A percentile compares a stretch with the other conserved stretches of the same genome.
Conservation (phyloP, 2,888 invertebrate genomes). For the Calliphora vomitoria region DNA sequence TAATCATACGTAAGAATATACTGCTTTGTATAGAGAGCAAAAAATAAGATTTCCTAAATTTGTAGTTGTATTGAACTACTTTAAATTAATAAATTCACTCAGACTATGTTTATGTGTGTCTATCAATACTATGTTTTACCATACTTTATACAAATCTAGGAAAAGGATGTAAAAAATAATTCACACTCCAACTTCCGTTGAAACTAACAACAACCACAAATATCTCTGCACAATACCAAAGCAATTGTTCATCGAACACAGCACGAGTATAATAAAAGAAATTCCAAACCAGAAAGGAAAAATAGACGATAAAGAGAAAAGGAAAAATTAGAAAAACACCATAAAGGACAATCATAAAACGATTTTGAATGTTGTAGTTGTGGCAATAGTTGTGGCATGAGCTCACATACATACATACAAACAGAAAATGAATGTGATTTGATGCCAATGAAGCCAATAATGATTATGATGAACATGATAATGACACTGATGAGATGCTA, state of each 20-base stretch:
- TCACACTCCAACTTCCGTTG: not conserved
- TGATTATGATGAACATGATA: not conserved
- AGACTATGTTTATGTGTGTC: no score
- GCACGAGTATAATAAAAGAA: not conserved
- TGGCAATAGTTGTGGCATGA: constrained; percentile 10
- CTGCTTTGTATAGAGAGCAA: no score
- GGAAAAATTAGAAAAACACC: not conserved
- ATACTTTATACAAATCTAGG: no score
- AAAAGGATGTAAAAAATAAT: not conserved
- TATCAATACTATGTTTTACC: no score
- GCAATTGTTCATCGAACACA: not conserved
- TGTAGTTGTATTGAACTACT: no score
- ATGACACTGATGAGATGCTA: constrained; percentile 17
- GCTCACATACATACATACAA: not conserved
- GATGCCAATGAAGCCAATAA: constrained; percentile 42
- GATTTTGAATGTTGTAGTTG: constrained; percentile 1
- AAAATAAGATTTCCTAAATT: no score
- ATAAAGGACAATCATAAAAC: constrained; percentile 20
- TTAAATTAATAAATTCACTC: no score
- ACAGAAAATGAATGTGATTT: constrained; percentile 6
- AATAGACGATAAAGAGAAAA: not conserved
- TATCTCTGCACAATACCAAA: not conserved
- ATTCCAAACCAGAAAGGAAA: not conserved
- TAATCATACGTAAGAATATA: no score
- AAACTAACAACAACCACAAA: not conserved